These are phyloP conservation scores for Apis laboriosa DNA, from an alignment of 1,140 invertebrate species.

Conservation along the genomic window DNA sequence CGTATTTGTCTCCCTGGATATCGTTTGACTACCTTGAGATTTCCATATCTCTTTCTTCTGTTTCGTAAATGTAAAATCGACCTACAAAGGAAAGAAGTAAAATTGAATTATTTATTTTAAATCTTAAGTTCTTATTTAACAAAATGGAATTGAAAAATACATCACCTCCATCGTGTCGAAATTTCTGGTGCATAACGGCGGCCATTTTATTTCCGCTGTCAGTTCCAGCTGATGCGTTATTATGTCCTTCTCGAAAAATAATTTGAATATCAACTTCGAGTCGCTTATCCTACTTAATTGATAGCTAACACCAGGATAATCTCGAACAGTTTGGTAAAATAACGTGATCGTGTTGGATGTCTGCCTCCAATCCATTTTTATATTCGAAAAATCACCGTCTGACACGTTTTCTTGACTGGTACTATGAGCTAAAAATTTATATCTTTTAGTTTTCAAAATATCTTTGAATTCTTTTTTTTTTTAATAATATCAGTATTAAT, in stretches of 20 bases:
- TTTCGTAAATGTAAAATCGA: conserved; percentile 74
- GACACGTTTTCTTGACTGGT: conserved; percentile 49
- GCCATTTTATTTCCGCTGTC: conserved; percentile 72
- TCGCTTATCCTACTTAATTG: conserved; percentile 65
- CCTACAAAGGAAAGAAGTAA: conserved; percentile 48
- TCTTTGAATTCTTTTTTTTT: no score
- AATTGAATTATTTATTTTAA: neutral
- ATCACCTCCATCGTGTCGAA: conserved; percentile 70
- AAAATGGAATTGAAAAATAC: conserved; percentile 28
- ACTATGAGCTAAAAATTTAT: conserved; percentile 42
- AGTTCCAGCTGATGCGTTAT: conserved; percentile 72
- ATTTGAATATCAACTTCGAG: conserved; percentile 66
- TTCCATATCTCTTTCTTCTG: conserved; percentile 70
- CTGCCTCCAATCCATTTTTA: conserved; percentile 76
- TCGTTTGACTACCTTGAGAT: conserved; percentile 66
- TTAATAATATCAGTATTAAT: neutral
- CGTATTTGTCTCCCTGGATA: conserved; percentile 56
- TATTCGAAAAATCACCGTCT: conserved; percentile 69
- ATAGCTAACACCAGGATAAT: conserved; percentile 64
- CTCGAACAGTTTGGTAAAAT: conserved; percentile 60
- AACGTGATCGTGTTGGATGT: conserved; percentile 73
- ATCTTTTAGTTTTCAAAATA: no score
- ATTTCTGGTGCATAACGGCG: conserved; percentile 70
- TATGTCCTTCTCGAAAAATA: conserved; percentile 59
- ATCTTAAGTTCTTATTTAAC: no score